These are phyloP conservation scores for Frieseomelitta varia DNA, from an alignment of 1,140 invertebrate species.

Conservation along the genomic window DNA sequence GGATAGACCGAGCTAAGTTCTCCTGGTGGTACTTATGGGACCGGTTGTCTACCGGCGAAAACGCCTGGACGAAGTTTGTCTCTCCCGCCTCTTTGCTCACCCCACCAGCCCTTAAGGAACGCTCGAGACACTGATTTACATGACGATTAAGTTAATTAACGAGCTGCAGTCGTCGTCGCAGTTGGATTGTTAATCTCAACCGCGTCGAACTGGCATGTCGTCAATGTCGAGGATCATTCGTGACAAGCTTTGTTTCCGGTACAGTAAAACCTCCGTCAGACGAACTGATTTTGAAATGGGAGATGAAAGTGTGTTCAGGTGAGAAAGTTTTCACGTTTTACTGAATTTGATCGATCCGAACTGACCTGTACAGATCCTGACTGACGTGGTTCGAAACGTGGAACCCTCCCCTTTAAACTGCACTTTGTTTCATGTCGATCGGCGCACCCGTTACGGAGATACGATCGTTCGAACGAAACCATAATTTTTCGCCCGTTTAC, in stretches of 20 bases:
- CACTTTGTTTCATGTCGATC: background rate
- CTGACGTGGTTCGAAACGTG: no score
- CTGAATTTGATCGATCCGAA: no score
- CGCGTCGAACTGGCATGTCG: constrained; percentile 3
- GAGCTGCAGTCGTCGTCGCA: background rate
- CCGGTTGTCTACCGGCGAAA: constrained; percentile 55
- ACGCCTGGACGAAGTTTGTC: constrained; percentile 64
- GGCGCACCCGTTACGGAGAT: background rate
- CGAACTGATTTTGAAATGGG: no score
- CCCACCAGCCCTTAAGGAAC: constrained; percentile 37
- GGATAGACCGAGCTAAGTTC: constrained; percentile 74
- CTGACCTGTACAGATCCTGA: no score
- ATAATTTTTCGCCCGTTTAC: background rate
- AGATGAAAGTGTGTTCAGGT: no score
- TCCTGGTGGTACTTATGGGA: constrained; percentile 56
- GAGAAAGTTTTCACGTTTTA: no score
- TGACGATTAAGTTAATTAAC: constrained; percentile 73
- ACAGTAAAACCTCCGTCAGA: no score
- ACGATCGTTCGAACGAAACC: background rate
- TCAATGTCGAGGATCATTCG: background rate
- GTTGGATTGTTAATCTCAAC: constrained; percentile 36
- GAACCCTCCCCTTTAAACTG: background rate
- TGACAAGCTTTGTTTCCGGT: background rate
- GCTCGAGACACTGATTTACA: constrained; percentile 68
- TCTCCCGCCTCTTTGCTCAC: background rate